Evolutionary conservation across 2,888 invertebrate genomes (phyloP), one percentile per base, ranked within the genome.

Genomic region (Coelinius sp.): DNA sequence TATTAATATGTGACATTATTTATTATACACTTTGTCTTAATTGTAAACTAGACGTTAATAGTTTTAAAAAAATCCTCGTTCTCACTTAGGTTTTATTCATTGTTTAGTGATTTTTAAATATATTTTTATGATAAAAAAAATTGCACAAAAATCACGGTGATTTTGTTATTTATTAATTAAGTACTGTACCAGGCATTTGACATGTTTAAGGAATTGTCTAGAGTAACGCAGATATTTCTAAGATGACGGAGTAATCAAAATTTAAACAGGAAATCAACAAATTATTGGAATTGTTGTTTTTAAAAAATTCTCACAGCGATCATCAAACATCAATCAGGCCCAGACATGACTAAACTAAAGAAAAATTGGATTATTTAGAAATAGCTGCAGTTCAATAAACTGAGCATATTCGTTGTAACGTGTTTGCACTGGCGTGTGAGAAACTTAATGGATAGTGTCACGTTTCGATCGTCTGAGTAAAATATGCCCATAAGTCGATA

Each of bases 201-300:
- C 22, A 25, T 25, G 27, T 53, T 22, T 64, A 62, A 70, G 63
- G 66, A 71, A 74, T 76, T 77, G 73, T 71, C 73, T 70, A 77
- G 70, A 79, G 78, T 77, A 79, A 83, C 83, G 85, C 86, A 85
- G 86, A 85, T 85, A 85, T 85, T 86, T 86, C 86, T 85, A 85
- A 85, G 79, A 74, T 74, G 74, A 72, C 73, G 70, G 73, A 68
- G n/a, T n/a, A 74, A 65, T 68, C 56, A 73, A 73, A 74, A 62
- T 56, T 59, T 20, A 25, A n/a, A 62, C 68, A 41, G 12, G 52
- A 73, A 31, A n/a, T n/a, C n/a, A n/a, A n/a, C n/a, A n/a, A n/a
- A n/a, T n/a, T n/a, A n/a, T n/a, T n/a, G n/a, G n/a, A n/a, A n/a
- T n/a, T n/a, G n/a, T n/a, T n/a, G n/a, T n/a, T n/a, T n/a, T n/a